Base-by-base conservation (phyloP, 2,888 invertebrate species). In the Autographa pulchrina region DNA sequence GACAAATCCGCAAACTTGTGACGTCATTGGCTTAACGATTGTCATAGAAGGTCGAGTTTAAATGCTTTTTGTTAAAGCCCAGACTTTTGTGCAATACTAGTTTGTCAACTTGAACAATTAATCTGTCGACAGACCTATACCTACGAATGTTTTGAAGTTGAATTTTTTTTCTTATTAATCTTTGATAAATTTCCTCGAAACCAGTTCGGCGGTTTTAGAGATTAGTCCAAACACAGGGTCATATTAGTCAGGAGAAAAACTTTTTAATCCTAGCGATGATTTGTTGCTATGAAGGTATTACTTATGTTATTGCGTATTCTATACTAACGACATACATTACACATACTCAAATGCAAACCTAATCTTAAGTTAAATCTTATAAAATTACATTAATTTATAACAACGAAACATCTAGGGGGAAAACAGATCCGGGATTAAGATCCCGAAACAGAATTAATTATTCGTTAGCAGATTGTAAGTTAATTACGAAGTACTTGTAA, bases 391-490 rank as follows among this genome's bases (percentile, higher is more conserved):
- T 20, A 52, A 77, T 77, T 78, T 74, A 65, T 52, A 74, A 69
- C 62, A 66, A 31, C 48, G 14, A 80, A 74, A 66, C 65, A 74
- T 77, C 65, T 74, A 61, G 20, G 38, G 48, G 56, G 68, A 72
- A 61, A 72, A 68, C 66, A 70, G 69, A 73, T 77, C 74, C 68
- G 32, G 67, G 73, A 70, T 79, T 78, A 76, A 65, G 74, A 61
- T 74, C 67, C 70, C 65, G 61, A 78, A 79, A 79, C 75, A 71
- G 76, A 83, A 82, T 85, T 82, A 83, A 85, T 84, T 80, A 81
- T 71, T 68, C 43, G 69, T 65, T 79, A 70, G 74, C 70, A 74
- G 66, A 62, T 59, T 32, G 65, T 75, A 78, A 85, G 65, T 31
- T 80, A 78, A 85, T 85, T 77, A 83, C 56, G 60, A 64, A 72